phyloP scores from a whole-genome alignment of 2,888 invertebrate species.

The Drosophila lacicola region DNA sequence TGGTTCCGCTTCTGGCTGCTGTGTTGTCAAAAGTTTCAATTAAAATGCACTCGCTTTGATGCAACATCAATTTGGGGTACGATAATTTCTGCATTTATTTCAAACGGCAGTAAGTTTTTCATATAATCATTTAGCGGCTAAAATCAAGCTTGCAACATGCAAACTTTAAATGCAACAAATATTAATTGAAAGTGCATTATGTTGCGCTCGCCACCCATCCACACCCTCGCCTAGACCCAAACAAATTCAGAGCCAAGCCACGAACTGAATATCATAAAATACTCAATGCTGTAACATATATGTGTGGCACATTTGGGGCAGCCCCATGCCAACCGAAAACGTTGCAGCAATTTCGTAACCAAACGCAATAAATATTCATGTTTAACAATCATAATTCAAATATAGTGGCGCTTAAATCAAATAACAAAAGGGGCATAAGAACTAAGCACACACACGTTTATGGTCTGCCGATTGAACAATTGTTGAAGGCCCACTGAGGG shows the following conservation, averaged over 20 bases:
- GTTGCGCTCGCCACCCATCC: not conserved
- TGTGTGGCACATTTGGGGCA: constrained; percentile 6
- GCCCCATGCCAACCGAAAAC: constrained; percentile 4
- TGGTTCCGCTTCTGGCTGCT: constrained; percentile 9
- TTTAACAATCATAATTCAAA: constrained; percentile 75
- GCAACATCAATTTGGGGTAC: constrained; percentile 1
- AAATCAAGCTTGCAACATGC: constrained; percentile 18
- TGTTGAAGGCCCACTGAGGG: not conserved
- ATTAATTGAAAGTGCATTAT: constrained; percentile 32
- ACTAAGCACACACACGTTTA: constrained; percentile 45
- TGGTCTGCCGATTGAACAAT: constrained; percentile 50
- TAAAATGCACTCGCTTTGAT: constrained; percentile 54
- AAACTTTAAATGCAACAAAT: constrained; percentile 22
- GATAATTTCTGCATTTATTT: constrained; percentile 8
- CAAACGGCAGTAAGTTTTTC: constrained; percentile 34
- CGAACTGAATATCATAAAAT: constrained; percentile 18
- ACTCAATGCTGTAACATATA: not conserved
- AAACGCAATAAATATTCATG: constrained; percentile 72
- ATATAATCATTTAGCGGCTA: constrained; percentile 32
- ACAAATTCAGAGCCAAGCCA: constrained; percentile 8
- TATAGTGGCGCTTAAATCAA: constrained; percentile 69
- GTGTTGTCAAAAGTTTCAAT: constrained; percentile 42
- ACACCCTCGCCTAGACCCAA: not conserved
- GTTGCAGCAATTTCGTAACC: constrained; percentile 37
- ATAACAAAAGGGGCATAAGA: constrained; percentile 52